phyloP scores from a whole-genome alignment of 1,140 invertebrate species.

The Ceratitis capitata region DNA sequence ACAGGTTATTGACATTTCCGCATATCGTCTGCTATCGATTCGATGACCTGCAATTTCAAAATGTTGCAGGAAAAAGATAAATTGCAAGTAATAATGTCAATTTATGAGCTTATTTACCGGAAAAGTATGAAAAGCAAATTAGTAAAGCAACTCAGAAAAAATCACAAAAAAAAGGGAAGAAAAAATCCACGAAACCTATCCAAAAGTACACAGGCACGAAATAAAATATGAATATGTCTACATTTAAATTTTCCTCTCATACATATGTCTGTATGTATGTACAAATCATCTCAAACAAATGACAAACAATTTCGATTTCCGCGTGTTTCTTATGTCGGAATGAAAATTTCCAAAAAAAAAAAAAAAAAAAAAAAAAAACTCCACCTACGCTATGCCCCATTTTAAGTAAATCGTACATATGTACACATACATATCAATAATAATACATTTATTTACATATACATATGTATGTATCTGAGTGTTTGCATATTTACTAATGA shows the following conservation, averaged over 20 bases:
- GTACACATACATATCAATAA: not conserved
- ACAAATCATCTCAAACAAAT: not conserved
- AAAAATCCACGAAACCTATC: not conserved
- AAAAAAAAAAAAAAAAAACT: not conserved
- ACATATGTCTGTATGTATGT: not conserved
- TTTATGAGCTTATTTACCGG: constrained; percentile 3
- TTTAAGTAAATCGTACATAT: not conserved
- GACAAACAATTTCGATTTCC: constrained; percentile 16
- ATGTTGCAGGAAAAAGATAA: too few species aligned
- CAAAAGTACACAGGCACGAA: not conserved
- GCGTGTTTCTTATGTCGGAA: not conserved
- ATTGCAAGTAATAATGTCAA: not conserved
- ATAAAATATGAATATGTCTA: not conserved
- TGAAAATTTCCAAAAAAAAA: too few species aligned
- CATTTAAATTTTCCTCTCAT: not conserved
- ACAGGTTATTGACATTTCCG: too few species aligned
- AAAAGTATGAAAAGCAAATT: not conserved
- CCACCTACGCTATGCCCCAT: not conserved
- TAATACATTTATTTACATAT: not conserved
- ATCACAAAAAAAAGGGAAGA: too few species aligned
- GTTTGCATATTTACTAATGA: not conserved
- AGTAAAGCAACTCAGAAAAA: too few species aligned
- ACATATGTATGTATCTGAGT: not conserved
- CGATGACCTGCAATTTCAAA: too few species aligned
- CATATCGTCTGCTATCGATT: too few species aligned